Base-by-base conservation (phyloP, 1,140 invertebrate species). In the Himalopsyche phryganea region DNA sequence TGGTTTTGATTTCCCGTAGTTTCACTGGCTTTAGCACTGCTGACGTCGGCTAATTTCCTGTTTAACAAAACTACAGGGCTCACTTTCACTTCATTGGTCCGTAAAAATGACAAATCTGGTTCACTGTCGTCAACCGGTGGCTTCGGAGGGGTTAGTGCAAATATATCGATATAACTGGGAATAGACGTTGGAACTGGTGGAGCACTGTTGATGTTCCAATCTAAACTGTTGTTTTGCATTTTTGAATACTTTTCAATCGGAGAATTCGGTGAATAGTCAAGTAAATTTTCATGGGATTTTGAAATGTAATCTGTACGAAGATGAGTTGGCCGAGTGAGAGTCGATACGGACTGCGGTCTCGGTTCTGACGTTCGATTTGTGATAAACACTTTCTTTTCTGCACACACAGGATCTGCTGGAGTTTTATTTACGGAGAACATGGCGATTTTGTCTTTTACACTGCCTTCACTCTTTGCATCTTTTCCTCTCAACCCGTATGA, bases 361-460 rank as follows among this genome's bases (percentile, higher is more conserved):
- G 15, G n/a, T 13, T 40, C 38, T 40, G 11, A n/a, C n/a, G n/a
- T 40, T 5, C 38, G 11, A 15, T 40, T 40, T 4, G 3, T n/a
- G 38, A 40, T 11, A 15, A 40, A 40, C 4, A 15, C n/a, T 11
- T 40, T 40, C 15, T 40, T 40, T n/a, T 28, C 23, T 28, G 23
- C 23, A 9, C 23, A 28, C 3, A 28, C 23, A 28, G 23, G 23
- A 28, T 28, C 23, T 28, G 81, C 80, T 50, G 73, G 69, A 0
- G 76, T 71, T 35, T 76, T 67, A 47, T 78, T 69, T 53, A 71
- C 70, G 5, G 89, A 90, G 71, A 93, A 93, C 87, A 92, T 90
- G 35, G 90, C 90, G 66, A 93, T 93, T 74, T 92, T 92, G 68
- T 92, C 90, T 65, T 85, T 84, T 13, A 92, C 89, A 63, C 88